Conservation (phyloP, 2,797 vertebrate genomes). For the Peromyscus melanophrys region DNA sequence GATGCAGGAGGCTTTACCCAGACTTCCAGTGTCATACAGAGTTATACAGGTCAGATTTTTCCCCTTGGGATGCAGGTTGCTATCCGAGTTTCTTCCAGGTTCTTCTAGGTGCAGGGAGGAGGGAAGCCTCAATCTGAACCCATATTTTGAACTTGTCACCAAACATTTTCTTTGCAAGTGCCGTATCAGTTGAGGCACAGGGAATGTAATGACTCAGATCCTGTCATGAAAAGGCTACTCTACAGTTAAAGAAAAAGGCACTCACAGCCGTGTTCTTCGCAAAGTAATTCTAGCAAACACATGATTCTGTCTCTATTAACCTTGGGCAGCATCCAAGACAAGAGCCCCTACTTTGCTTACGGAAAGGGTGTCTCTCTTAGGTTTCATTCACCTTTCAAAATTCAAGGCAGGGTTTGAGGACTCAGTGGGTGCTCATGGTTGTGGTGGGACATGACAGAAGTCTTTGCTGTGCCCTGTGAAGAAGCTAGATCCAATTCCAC, state of each 20-base stretch:
- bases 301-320: conserved; percentile 34
- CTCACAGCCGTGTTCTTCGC: background rate
- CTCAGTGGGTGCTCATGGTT: background rate
- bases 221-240: background rate
- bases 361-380: background rate
- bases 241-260: background rate
- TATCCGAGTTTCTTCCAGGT: background rate
- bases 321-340: conserved; percentile 1
- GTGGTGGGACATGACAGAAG: background rate
- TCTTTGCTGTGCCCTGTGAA: background rate
- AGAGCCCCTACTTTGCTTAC: background rate
- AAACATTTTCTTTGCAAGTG: background rate
- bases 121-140: background rate
- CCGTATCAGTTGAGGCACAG: background rate
- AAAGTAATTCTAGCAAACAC: conserved; percentile 21
- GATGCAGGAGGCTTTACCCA: background rate
- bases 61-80: background rate
- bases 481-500: background rate
- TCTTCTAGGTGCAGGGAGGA: background rate
- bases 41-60: background rate
- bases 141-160: background rate
- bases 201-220: background rate
- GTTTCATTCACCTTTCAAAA: background rate
- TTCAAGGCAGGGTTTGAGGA: background rate
- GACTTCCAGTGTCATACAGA: background rate